Base-by-base conservation (phyloP, 2,888 invertebrate species). In the Melanostoma mellinum region DNA sequence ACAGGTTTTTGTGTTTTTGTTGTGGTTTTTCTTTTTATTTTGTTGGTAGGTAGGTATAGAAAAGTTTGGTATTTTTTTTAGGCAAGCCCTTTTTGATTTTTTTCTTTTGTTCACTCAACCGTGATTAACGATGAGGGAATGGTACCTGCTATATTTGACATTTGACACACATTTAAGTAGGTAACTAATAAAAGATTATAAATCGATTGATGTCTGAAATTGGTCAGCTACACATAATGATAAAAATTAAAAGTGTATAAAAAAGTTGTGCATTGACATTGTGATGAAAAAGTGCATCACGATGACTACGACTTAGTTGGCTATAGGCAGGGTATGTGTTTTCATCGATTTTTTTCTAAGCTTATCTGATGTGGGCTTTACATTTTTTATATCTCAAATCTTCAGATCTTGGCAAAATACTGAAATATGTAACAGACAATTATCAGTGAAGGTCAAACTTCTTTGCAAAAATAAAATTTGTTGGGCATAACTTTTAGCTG, bases 391-490 rank as follows among this genome's bases (percentile, higher is more conserved):
- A 33, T 32, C 35, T 48, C 30, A 30, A 36, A 30, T 63, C 61
- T 48, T 52, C 38, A 48, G 61, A 10, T 73, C 74, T 74, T 79
- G 72, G n/a, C 9, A 42, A 55, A 53, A 30, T 3, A 55, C 71
- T 50, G 4, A 53, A 67, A 55, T 46, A n/a, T n/a, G n/a, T n/a
- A 44, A 56, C 79, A 63, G 74, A 48, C 73, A 30, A 44, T 68
- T 56, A 58, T 56, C 33, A 69, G 36, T 65, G 75, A 75, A 65
- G 75, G 80, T 75, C 53, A 55, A 30, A 20, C 20, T 20, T 20
- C 20, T 20, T 20, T 20, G 20, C 20, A 20, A 20, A 20, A 20
- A 20, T 20, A 20, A 20, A 20, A 20, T 20, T 20, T 20, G 20
- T 20, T 20, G 20, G 20, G 20, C 20, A 20, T 20, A 20, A 20